A percentile compares a stretch with the other conserved stretches of the same genome.
These are phyloP conservation scores for Euwallacea fornicatus DNA, from an alignment of 1,140 invertebrate genomes.

Conservation along the genomic window DNA sequence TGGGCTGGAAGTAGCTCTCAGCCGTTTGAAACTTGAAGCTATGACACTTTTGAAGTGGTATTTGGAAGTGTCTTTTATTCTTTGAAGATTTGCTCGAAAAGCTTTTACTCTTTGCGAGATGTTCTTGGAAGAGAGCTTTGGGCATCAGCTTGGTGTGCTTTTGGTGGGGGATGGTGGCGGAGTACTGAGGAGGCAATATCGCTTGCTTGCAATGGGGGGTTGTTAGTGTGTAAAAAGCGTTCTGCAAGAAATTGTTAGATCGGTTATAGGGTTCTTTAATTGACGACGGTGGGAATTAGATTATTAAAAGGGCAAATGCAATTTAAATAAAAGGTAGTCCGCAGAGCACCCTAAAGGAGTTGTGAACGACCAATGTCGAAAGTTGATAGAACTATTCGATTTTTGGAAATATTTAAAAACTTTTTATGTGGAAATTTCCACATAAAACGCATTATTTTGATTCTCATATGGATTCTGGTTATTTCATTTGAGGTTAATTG, in stretches of 20 bases:
- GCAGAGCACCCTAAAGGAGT: no score
- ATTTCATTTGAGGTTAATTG: no score
- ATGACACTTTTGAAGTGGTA: slow-evolving; percentile 68
- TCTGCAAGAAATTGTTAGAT: slow-evolving; percentile 49
- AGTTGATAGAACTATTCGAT: no score
- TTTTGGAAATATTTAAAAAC: no score
- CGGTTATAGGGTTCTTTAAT: neutral
- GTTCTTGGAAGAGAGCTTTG: slow-evolving; percentile 50
- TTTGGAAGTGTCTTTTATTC: slow-evolving; percentile 62
- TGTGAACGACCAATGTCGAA: no score
- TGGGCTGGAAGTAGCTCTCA: slow-evolving; percentile 64
- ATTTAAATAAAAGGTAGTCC: no score
- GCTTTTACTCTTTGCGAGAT: slow-evolving; percentile 50
- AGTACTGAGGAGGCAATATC: slow-evolving; percentile 49
- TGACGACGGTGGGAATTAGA: no score
- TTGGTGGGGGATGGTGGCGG: slow-evolving; percentile 52
- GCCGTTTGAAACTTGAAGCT: slow-evolving; percentile 69
- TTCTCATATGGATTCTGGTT: no score
- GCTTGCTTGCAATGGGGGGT: slow-evolving; percentile 51
- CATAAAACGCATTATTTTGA: no score
- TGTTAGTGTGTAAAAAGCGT: slow-evolving; percentile 55
- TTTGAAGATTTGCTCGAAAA: slow-evolving; percentile 52
- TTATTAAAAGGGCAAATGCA: no score
- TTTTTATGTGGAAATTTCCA: no score
- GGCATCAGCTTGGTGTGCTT: slow-evolving; percentile 51